Conservation (phyloP, 2,113 vertebrate genomes). For the Haplochromis burtoni region DNA sequence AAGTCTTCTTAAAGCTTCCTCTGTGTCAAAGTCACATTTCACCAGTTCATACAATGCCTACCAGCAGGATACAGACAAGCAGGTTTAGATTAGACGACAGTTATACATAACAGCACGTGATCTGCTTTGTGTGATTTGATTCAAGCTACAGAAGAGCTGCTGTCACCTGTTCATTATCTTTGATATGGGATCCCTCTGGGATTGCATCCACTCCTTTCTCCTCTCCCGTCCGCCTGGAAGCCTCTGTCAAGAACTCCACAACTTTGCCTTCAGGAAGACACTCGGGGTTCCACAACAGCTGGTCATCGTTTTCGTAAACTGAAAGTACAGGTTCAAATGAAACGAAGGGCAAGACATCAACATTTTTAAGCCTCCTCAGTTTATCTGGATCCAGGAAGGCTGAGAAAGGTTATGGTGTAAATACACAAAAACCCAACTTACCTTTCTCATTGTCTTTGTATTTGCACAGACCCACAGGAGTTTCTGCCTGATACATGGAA, state of each 20-base stretch:
- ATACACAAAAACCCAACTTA: conserved; percentile 37
- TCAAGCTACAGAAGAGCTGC: neutral
- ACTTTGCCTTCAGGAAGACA: conserved; percentile 86
- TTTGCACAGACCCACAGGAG: conserved; percentile 84
- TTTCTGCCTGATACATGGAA: conserved; percentile 98
- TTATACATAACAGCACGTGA: neutral
- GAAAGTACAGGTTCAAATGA: neutral
- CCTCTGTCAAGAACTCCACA: conserved; percentile 87
- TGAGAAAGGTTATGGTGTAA: neutral
- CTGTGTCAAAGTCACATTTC: conserved; percentile 92
- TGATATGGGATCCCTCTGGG: conserved; percentile 91
- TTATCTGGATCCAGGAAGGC: neutral
- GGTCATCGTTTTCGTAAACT: conserved; percentile 97
- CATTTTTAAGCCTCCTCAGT: neutral
- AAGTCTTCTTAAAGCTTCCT: conserved; percentile 89
- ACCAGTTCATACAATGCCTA: conserved; percentile 95
- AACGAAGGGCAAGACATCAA: neutral
- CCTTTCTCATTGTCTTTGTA: conserved; percentile 96
- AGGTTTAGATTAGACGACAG: neutral
- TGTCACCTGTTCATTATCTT: conserved; percentile 93
- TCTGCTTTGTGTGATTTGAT: neutral
- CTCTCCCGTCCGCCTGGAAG: conserved; percentile 85
- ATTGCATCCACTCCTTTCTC: conserved; percentile 90
- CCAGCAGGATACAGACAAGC: conserved; percentile 9
- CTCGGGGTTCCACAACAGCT: conserved; percentile 94